Evolutionary conservation across 2,113 vertebrate species (phyloP).

Genomic region (Atlantisia rogersi): DNA sequence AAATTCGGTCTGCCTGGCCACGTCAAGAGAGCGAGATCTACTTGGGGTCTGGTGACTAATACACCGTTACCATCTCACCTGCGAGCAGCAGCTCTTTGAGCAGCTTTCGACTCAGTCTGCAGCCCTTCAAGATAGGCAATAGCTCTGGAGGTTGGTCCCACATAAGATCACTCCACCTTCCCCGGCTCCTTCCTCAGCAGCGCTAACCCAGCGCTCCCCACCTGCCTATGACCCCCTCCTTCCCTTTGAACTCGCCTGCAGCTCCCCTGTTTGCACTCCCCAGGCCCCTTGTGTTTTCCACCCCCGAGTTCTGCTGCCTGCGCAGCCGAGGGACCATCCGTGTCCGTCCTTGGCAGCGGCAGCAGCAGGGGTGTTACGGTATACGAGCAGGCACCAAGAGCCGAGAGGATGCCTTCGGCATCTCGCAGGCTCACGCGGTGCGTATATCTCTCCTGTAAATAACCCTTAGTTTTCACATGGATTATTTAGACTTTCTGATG

Average conservation of each 20-base stretch:
- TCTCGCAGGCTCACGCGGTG: background rate
- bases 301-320: background rate
- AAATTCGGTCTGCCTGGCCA: background rate
- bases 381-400: background rate
- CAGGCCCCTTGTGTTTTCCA: fast-evolving
- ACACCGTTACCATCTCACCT: fast-evolving
- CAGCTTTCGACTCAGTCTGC: background rate
- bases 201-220: fast-evolving
- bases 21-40: background rate
- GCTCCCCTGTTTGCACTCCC: background rate
- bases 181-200: fast-evolving
- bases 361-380: background rate
- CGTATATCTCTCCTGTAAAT: constrained; percentile 65
- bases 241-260: background rate
- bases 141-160: background rate
- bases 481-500: constrained; percentile 82
- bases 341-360: background rate
- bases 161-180: background rate
- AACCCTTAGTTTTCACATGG: constrained; percentile 64
- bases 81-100: background rate
- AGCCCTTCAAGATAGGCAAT: background rate
- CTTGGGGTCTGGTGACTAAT: background rate
- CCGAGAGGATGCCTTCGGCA: background rate
- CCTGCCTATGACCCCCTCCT: background rate
- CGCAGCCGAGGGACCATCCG: background rate